Evolutionary conservation across 1,140 invertebrate genomes (phyloP).

Genomic region (Magallana angulata): DNA sequence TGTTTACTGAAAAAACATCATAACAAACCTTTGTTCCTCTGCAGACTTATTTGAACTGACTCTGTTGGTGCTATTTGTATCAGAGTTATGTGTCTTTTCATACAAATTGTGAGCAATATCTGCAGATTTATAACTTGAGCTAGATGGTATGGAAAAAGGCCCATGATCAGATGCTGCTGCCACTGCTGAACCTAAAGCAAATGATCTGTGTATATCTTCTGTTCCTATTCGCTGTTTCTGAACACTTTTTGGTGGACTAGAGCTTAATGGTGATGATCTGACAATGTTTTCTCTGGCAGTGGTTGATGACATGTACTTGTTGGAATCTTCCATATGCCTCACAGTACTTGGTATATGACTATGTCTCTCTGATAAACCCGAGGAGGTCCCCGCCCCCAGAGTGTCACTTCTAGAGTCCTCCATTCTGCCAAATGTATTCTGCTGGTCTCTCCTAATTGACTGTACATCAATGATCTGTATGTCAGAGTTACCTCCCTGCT

Average conservation of each 20-base stretch:
- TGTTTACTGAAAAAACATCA: neutral
- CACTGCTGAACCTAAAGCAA: slow-evolving; percentile 13
- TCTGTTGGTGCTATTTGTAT: neutral
- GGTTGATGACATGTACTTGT: neutral
- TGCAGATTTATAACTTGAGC: neutral
- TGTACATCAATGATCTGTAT: slow-evolving; percentile 12
- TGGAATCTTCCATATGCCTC: neutral
- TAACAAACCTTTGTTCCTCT: neutral
- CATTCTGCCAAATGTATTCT: neutral
- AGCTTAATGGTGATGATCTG: neutral
- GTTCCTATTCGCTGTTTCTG: neutral
- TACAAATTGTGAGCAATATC: neutral
- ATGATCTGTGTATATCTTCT: neutral
- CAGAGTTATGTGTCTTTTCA: neutral
- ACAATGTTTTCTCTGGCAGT: neutral
- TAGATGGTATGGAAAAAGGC: neutral
- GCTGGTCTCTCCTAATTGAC: neutral
- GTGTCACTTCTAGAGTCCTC: neutral
- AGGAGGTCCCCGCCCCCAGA: neutral
- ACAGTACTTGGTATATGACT: neutral
- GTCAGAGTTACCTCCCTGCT: neutral
- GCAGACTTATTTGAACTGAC: neutral
- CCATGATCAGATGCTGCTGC: neutral
- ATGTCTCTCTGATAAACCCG: neutral
- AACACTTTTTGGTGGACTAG: neutral